Conservation (phyloP, 2,888 invertebrate genomes). For the Dryocosmus kuriphilus region DNA sequence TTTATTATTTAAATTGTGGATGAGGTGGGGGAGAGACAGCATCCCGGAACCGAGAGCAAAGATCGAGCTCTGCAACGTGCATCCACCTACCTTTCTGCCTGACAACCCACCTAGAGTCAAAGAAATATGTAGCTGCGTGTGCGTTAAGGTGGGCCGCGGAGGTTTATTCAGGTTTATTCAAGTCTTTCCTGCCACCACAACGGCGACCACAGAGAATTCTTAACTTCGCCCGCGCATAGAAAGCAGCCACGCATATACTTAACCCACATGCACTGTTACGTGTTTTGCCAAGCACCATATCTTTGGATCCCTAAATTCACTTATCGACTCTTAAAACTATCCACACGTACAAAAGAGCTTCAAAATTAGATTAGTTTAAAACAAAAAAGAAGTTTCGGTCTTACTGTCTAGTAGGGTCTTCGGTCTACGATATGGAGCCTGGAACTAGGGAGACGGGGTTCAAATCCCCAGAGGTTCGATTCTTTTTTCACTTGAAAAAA, state of each 20-base stretch:
- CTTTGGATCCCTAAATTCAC: slow-evolving; percentile 8
- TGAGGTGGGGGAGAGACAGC: slow-evolving; percentile 12
- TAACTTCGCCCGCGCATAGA: slow-evolving; percentile 70
- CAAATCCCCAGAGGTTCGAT: neutral
- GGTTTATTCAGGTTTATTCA: slow-evolving; percentile 51
- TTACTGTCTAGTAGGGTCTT: neutral
- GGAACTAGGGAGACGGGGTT: neutral
- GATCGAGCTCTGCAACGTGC: slow-evolving; percentile 50
- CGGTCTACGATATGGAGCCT: neutral
- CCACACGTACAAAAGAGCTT: neutral
- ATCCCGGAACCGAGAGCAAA: slow-evolving; percentile 41
- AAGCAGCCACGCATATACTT: slow-evolving; percentile 69
- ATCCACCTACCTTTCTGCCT: slow-evolving; percentile 47
- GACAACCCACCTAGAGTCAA: slow-evolving; percentile 43
- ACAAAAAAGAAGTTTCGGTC: neutral
- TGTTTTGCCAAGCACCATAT: slow-evolving; percentile 5
- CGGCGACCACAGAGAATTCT: slow-evolving; percentile 61
- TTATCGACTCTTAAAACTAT: neutral
- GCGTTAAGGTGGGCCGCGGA: slow-evolving; percentile 51
- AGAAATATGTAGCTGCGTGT: slow-evolving; percentile 48
- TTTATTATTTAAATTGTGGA: neutral
- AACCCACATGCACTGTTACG: slow-evolving; percentile 65
- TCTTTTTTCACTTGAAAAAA: neutral
- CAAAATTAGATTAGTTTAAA: neutral
- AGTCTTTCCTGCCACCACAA: slow-evolving; percentile 53